Evolutionary conservation across 2,888 invertebrate species (phyloP), one percentile per base, ranked within the genome.

Genomic region (Hoplodrina blanda): DNA sequence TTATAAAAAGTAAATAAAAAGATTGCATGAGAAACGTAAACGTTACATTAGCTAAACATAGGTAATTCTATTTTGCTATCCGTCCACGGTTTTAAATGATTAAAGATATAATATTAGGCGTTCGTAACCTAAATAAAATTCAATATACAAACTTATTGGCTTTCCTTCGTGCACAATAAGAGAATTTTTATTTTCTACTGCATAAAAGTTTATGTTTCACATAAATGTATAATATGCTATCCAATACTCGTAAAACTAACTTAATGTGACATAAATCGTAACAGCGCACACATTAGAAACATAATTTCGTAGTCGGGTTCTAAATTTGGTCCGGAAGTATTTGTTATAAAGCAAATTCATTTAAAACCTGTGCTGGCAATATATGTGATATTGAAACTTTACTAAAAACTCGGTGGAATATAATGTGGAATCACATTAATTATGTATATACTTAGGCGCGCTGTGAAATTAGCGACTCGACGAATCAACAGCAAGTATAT

Each of bases 191-290:
- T 75, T 69, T 80, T 52, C 49, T 53, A 46, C 68, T 53, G 46
- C 55, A 72, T 75, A 80, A 80, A 83, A 74, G 25, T 78, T 83
- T 73, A 80, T 62, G 70, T 69, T 74, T 57, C 60, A 62, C 67
- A 74, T 81, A 83, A 74, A 83, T 64, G 53, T 71, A 70, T 80
- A 63, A 63, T 69, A 64, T 65, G 62, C 52, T 50, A 76, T 74
- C 63, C 73, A 64, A 71, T 70, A 60, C 70, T 49, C 70, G 62
- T 81, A 83, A 84, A 83, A 78, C 61, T 78, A 73, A 71, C 54
- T 66, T 75, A 75, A 78, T 79, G 70, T 62, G 49, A 62, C 65
- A 62, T 76, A 73, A 79, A 78, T 73, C 65, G 54, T 72, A 62
- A 72, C 63, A 69, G 56, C 81, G 53, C 37, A 63, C 64, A 80